Conservation (phyloP, 64 coral and sea anemone species). For the Porites lutea region DNA sequence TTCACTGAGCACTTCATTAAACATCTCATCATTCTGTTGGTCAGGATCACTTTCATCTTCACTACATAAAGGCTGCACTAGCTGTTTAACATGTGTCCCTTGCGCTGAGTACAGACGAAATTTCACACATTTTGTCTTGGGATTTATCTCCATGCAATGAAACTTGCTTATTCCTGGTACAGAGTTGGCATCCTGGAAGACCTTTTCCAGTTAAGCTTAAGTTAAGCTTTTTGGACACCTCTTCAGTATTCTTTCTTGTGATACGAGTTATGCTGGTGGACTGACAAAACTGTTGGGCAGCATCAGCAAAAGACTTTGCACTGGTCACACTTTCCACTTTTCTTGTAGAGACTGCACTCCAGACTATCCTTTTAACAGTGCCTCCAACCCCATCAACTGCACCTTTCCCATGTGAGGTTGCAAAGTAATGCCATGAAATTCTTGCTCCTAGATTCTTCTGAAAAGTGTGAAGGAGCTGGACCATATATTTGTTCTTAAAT, state of each 20-base stretch:
- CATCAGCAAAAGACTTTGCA: constrained; percentile 11
- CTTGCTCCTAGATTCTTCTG: constrained; percentile 22
- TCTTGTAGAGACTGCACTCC: constrained; percentile 57
- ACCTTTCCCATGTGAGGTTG: constrained; percentile 60
- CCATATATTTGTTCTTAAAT: constrained; percentile 72
- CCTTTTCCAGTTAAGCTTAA: not conserved
- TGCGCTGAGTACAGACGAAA: too few relatives aligned
- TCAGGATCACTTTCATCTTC: too few relatives aligned
- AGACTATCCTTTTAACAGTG: constrained; percentile 58
- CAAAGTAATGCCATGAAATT: constrained; percentile 67
- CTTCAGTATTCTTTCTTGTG: not conserved
- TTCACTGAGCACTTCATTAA: too few relatives aligned
- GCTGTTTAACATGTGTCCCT: too few relatives aligned
- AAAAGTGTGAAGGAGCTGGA: constrained; percentile 15
- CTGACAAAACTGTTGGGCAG: constrained; percentile 24
- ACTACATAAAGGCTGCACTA: too few relatives aligned
- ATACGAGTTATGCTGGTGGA: not conserved
- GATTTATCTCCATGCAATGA: not conserved
- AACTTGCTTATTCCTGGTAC: not conserved
- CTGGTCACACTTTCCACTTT: constrained; percentile 43
- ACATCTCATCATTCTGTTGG: too few relatives aligned
- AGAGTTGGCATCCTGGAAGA: constrained; percentile 26
- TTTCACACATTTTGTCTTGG: not conserved
- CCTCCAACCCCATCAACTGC: constrained; percentile 70
- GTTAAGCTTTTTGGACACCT: not conserved